Percentiles rank a stretch among this genome's conserved stretches.
These are phyloP conservation scores for Lasiommata megera DNA, from an alignment of 2,888 invertebrate genomes.

Conservation along the genomic window DNA sequence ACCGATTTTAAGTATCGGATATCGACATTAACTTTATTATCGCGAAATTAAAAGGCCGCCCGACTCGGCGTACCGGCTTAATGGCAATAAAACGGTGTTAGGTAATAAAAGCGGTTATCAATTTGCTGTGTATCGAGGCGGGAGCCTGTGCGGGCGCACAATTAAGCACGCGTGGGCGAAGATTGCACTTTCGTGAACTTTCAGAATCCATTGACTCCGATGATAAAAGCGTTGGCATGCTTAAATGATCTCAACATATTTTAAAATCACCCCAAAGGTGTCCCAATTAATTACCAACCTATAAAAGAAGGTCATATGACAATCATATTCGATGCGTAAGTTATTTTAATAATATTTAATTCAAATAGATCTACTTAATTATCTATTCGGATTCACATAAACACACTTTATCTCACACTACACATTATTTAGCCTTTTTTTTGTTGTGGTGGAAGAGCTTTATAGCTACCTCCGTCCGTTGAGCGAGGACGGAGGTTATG, in stretches of 20 bases:
- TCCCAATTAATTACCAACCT: not conserved
- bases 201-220: constrained; percentile 34
- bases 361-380: no score
- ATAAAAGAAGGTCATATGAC: not conserved
- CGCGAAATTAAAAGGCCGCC: constrained; percentile 15
- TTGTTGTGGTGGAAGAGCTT: no score
- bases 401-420: no score
- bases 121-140: constrained; percentile 42
- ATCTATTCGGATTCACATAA: no score
- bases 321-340: not conserved
- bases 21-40: constrained; percentile 15
- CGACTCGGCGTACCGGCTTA: constrained; percentile 20
- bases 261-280: not conserved
- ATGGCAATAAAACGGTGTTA: constrained; percentile 35
- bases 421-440: no score
- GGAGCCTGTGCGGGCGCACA: constrained; percentile 45
- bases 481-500: no score
- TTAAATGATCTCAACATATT: constrained; percentile 2
- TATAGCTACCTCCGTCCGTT: no score
- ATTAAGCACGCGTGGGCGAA: constrained; percentile 48
- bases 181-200: constrained; percentile 48
- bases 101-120: constrained; percentile 47
- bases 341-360: no score
- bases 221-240: constrained; percentile 22
- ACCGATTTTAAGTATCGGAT: constrained; percentile 8